A percentile compares a stretch with the other conserved stretches of the same genome.
Conservation (phyloP, 2,888 invertebrate genomes). For the Drosophila tanythrix region DNA sequence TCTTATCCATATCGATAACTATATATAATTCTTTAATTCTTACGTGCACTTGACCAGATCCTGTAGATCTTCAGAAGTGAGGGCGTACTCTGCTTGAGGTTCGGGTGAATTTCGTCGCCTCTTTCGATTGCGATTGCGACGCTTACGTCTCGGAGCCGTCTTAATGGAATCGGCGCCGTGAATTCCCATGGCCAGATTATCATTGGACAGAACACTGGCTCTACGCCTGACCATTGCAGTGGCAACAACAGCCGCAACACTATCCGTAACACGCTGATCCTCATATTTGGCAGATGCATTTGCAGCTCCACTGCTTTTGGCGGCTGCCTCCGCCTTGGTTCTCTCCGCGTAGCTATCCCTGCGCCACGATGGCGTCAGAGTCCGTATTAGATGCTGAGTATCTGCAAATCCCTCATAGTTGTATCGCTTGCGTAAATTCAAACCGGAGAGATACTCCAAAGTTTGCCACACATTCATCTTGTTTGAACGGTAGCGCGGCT, state of each 20-base stretch:
- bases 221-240: slow-evolving; percentile 32
- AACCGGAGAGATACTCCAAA: slow-evolving; percentile 80
- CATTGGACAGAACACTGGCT: slow-evolving; percentile 46
- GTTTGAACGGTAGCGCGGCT: slow-evolving; percentile 81
- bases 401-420: slow-evolving; percentile 83
- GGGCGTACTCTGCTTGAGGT: slow-evolving; percentile 73
- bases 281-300: slow-evolving; percentile 40
- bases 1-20: not conserved
- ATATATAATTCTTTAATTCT: slow-evolving; percentile 31
- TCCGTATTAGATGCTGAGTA: slow-evolving; percentile 74
- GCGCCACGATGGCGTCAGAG: slow-evolving; percentile 78
- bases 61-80: slow-evolving; percentile 75
- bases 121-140: slow-evolving; percentile 31
- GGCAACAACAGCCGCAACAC: slow-evolving; percentile 30
- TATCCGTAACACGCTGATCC: slow-evolving; percentile 31
- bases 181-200: slow-evolving; percentile 31
- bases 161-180: slow-evolving; percentile 8
- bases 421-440: slow-evolving; percentile 78
- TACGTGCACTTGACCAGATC: slow-evolving; percentile 84
- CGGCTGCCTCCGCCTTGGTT: slow-evolving; percentile 53
- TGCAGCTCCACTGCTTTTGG: slow-evolving; percentile 25
- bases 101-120: slow-evolving; percentile 16
- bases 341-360: slow-evolving; percentile 81
- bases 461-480: slow-evolving; percentile 85
- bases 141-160: slow-evolving; percentile 22